Percentiles rank a stretch among this genome's conserved stretches.
Conservation (phyloP, 2,797 vertebrate species). For the Cyclura pinguis region DNA sequence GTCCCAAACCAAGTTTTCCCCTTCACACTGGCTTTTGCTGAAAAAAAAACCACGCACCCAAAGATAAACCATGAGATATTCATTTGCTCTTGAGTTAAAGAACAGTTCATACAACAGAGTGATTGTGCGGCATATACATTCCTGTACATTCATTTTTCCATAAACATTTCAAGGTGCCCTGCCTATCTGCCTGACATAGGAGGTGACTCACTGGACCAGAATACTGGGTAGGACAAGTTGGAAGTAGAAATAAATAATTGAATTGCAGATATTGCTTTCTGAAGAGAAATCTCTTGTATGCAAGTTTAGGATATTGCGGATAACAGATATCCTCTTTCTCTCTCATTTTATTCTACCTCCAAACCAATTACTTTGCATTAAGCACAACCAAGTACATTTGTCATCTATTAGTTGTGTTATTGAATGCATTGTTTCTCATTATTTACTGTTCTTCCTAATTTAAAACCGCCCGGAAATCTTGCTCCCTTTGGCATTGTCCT, state of each 20-base stretch:
- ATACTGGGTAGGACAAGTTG: neutral
- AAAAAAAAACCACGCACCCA: neutral
- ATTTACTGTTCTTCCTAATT: constrained; percentile 71
- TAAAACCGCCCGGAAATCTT: constrained; percentile 61
- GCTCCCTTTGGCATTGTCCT: constrained; percentile 64
- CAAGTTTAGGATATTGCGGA: constrained; percentile 28
- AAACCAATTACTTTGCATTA: constrained; percentile 70
- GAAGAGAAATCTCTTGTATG: constrained; percentile 17
- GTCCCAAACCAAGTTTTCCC: no score
- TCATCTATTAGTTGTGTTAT: constrained; percentile 70
- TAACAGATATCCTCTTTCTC: constrained; percentile 20
- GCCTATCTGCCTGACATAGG: neutral
- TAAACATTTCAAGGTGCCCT: neutral
- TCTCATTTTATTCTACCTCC: constrained; percentile 8
- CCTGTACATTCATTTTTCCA: neutral
- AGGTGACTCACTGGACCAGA: neutral
- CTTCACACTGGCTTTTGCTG: neutral
- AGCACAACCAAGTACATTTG: constrained; percentile 65
- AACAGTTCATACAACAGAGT: neutral
- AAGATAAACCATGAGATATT: neutral
- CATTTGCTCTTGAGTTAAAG: neutral
- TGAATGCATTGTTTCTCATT: constrained; percentile 69
- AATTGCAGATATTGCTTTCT: neutral
- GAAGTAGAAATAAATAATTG: constrained; percentile 12
- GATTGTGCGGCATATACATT: neutral